A percentile compares a stretch with the other conserved stretches of the same genome.
These are phyloP conservation scores for Bombus sylvicola DNA, from an alignment of 1,140 invertebrate genomes.

Conservation along the genomic window DNA sequence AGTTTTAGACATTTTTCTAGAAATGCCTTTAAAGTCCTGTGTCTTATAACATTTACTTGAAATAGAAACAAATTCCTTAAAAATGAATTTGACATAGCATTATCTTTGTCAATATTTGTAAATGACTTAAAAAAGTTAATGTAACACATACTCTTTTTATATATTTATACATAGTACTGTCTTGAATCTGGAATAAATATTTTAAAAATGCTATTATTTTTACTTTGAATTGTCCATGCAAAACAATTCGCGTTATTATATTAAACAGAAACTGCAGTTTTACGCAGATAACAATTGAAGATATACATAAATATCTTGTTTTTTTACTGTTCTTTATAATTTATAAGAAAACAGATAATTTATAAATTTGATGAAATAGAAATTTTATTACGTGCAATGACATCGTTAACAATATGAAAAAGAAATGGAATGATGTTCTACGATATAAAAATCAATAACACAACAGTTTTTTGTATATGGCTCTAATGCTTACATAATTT, in stretches of 20 bases:
- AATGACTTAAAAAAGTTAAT: conserved; percentile 6
- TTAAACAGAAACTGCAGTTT: conserved; percentile 13
- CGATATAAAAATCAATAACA: conserved; percentile 25
- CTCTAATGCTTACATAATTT: conserved; percentile 2
- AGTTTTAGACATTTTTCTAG: conserved; percentile 5
- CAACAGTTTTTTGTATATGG: not conserved
- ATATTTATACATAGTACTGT: not conserved
- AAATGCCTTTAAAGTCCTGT: not conserved
- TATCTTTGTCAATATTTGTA: not conserved
- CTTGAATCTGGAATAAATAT: conserved; percentile 22
- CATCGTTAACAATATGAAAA: conserved; percentile 25
- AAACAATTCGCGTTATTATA: not conserved
- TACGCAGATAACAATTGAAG: conserved; percentile 25
- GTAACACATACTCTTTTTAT: conserved; percentile 29
- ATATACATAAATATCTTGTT: not conserved
- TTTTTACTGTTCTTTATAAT: not conserved
- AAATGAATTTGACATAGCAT: conserved; percentile 16
- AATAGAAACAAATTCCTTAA: conserved; percentile 39
- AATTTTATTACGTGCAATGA: conserved; percentile 32
- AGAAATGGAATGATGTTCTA: conserved; percentile 27
- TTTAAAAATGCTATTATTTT: conserved; percentile 29
- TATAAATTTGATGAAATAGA: conserved; percentile 15
- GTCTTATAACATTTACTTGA: conserved; percentile 14
- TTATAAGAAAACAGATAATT: not conserved
- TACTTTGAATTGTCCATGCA: not conserved